Conservation (phyloP, 2,888 invertebrate species). For the Myathropa florea region DNA sequence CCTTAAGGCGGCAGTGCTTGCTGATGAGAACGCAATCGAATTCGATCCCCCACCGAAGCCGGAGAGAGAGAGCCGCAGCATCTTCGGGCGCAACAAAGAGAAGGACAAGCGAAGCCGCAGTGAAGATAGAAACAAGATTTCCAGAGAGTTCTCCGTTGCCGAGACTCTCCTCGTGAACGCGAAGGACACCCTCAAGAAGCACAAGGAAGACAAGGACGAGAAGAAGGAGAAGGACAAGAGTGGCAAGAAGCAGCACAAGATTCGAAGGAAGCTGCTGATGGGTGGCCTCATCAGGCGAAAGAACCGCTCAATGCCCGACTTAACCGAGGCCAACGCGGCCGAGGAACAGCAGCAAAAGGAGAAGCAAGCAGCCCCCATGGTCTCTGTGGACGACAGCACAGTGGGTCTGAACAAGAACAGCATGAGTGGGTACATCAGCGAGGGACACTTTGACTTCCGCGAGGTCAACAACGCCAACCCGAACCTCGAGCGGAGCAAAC, state of each 20-base stretch:
- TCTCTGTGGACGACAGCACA: conserved; percentile 88
- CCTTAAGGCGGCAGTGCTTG: conserved; percentile 82
- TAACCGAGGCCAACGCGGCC: conserved; percentile 88
- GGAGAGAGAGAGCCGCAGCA: conserved; percentile 86
- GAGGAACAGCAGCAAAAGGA: conserved; percentile 74
- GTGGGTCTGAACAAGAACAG: conserved; percentile 85
- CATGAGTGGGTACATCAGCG: conserved; percentile 90
- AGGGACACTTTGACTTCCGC: conserved; percentile 91
- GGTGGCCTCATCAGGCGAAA: conserved; percentile 93
- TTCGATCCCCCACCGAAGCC: conserved; percentile 84
- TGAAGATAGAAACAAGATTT: conserved; percentile 91
- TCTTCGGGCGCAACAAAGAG: conserved; percentile 87
- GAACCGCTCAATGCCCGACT: conserved; percentile 95
- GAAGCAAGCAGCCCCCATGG: conserved; percentile 80
- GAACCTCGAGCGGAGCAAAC: conserved; percentile 91
- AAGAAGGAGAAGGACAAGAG: conserved; percentile 87
- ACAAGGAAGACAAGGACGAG: conserved; percentile 84
- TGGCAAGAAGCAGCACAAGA: conserved; percentile 94
- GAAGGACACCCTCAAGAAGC: conserved; percentile 82
- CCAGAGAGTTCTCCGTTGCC: conserved; percentile 87
- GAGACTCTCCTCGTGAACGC: conserved; percentile 82
- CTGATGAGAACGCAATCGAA: conserved; percentile 86
- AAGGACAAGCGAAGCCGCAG: conserved; percentile 91
- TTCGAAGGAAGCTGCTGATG: conserved; percentile 92
- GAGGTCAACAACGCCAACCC: conserved; percentile 86